Base-by-base conservation (phyloP, 2,888 invertebrate species). In the Chromoteleia sp. region DNA sequence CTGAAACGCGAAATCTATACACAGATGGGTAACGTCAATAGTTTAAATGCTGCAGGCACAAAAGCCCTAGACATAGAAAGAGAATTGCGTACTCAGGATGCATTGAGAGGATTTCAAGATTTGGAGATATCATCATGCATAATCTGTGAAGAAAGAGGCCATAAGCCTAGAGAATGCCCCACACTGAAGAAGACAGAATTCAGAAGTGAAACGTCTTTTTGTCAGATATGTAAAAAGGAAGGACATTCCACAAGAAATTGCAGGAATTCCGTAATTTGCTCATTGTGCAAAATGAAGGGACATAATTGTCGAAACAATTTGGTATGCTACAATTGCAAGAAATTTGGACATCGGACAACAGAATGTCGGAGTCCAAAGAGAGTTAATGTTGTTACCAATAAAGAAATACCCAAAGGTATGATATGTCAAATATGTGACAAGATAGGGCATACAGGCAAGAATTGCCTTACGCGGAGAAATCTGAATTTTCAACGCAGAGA, bases 151-250 rank as follows among this genome's bases (percentile, higher is more conserved):
- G 14, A 58, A 52, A 5, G 2, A 1, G 15, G 14, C 4, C 61
- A 73, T 36, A 52, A 61, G 12, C 2, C 59, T 7, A 71, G 36
- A 41, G 7, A 50, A 8, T 71, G 70, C 30, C 15, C 58, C 6
- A 12, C 30, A 25, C 12, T 70, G 8, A 17, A 2, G 14, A 41
- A 43, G n/a, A 48, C 8, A 0, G 12, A 3, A 7, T 12, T 21
- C 6, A 2, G 0, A 0, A 36, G 17, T 17, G 10, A 21, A 36
- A 25, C n/a, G n/a, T n/a, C n/a, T n/a, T n/a, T 15, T 36, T 73
- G 73, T 30, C 73, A 74, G 15, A 5, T 54, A 0, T 74, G 65
- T 33, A 0, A 29, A 0, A 36, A 45, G 29, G 1, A 1, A 2
- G 74, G 74, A 1, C 74, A 65, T 33, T 15, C 21, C 6, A 21